Evolutionary conservation across 2,888 invertebrate species (phyloP).

Genomic region (Serripes groenlandicus): DNA sequence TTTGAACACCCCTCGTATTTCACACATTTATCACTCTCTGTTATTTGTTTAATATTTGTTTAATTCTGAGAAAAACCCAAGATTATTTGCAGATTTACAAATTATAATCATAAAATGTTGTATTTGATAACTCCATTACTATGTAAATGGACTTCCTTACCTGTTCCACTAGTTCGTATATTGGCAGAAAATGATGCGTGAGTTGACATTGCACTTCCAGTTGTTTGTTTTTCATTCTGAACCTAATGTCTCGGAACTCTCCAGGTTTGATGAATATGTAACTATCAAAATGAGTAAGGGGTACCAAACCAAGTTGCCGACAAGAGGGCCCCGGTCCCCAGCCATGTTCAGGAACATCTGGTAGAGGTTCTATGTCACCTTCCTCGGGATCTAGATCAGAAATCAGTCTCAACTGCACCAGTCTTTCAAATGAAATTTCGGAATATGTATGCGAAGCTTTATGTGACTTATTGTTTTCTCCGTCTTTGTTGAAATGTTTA

Average conservation of each 20-base stretch:
- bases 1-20: too few species aligned
- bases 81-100: too few species aligned
- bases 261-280: slow-evolving; percentile 66
- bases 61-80: too few species aligned
- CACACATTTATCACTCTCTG: too few species aligned
- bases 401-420: slow-evolving; percentile 64
- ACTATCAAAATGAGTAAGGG: slow-evolving; percentile 64
- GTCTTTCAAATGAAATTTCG: slow-evolving; percentile 13
- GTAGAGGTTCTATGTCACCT: slow-evolving; percentile 63
- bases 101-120: too few species aligned
- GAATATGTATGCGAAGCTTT: neutral
- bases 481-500: neutral
- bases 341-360: slow-evolving; percentile 65
- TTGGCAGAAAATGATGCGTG: slow-evolving; percentile 53
- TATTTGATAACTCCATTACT: too few species aligned
- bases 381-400: slow-evolving; percentile 55
- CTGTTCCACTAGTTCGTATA: slow-evolving; percentile 62
- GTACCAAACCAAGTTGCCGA: slow-evolving; percentile 55
- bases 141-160: slow-evolving; percentile 43
- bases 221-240: slow-evolving; percentile 57
- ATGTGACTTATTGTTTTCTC: neutral
- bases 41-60: too few species aligned
- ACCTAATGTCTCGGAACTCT: slow-evolving; percentile 58
- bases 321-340: slow-evolving; percentile 72
- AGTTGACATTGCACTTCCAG: slow-evolving; percentile 66